phyloP scores from a whole-genome alignment of 2,797 vertebrate species.

The Naso thynnoides region DNA sequence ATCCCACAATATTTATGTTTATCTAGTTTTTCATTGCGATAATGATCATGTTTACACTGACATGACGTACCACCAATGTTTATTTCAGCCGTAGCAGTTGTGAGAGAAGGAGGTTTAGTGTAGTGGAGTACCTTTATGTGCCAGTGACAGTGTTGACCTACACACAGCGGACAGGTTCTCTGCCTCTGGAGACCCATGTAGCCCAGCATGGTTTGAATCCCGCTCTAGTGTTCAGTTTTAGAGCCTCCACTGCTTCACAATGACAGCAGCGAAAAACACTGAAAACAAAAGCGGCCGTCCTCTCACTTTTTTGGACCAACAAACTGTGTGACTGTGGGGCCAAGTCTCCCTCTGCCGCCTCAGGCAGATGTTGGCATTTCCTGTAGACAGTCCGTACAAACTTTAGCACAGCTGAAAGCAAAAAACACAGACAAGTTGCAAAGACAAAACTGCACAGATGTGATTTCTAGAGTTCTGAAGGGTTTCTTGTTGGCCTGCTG shows the following conservation, averaged over 20 bases:
- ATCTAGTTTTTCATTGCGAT: background rate
- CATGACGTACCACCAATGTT: slow-evolving; percentile 42
- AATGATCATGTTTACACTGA: slow-evolving; percentile 38
- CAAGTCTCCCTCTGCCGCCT: slow-evolving; percentile 54
- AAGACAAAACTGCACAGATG: slow-evolving; percentile 56
- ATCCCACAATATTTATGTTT: slow-evolving; percentile 5
- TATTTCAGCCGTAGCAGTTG: background rate
- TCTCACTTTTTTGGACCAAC: slow-evolving; percentile 38
- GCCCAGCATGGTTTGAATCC: slow-evolving; percentile 39
- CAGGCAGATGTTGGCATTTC: slow-evolving; percentile 73
- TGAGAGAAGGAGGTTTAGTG: slow-evolving; percentile 18
- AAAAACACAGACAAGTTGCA: slow-evolving; percentile 37
- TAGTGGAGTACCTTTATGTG: background rate
- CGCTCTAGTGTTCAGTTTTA: slow-evolving; percentile 21
- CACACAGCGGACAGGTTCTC: slow-evolving; percentile 27
- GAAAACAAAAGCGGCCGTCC: slow-evolving; percentile 33
- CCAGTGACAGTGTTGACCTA: slow-evolving; percentile 46
- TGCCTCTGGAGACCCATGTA: slow-evolving; percentile 34
- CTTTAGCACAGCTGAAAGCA: slow-evolving; percentile 65
- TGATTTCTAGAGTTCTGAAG: slow-evolving; percentile 57
- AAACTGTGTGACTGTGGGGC: slow-evolving; percentile 34
- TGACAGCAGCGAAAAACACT: slow-evolving; percentile 27
- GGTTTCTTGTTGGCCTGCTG: slow-evolving; percentile 32
- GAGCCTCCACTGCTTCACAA: slow-evolving; percentile 19
- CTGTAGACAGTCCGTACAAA: slow-evolving; percentile 49